Evolutionary conservation across 2,797 vertebrate species (phyloP).

Genomic region (Decapterus maruadsi): DNA sequence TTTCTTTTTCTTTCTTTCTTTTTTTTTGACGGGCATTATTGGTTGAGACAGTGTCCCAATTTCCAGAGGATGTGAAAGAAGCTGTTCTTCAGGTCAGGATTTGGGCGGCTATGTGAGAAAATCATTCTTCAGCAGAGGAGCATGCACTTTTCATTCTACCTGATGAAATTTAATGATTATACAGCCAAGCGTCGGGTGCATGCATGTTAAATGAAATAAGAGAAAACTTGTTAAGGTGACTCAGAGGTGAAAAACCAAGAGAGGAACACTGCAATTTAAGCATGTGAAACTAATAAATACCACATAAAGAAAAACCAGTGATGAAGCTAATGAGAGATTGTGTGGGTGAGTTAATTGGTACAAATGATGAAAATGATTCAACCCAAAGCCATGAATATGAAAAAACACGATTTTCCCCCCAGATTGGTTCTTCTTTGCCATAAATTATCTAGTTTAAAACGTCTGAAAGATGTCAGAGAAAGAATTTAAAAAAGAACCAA

Average conservation of each 20-base stretch:
- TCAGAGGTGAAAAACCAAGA: conserved; percentile 29
- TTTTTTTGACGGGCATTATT: conserved; percentile 22
- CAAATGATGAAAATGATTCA: conserved; percentile 70
- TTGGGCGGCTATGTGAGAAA: conserved; percentile 84
- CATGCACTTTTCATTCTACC: conserved; percentile 60
- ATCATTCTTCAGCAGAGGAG: conserved; percentile 40
- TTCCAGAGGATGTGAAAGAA: conserved; percentile 42
- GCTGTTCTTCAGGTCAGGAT: conserved; percentile 79
- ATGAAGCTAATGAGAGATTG: conserved; percentile 49
- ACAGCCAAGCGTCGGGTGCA: conserved; percentile 46
- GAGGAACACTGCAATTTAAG: conserved; percentile 26
- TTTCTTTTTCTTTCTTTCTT: conserved; percentile 24
- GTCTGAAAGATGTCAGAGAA: not conserved
- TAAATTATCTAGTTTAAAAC: not conserved
- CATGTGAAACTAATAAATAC: conserved; percentile 51
- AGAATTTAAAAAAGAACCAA: conserved; percentile 46
- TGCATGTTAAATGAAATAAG: conserved; percentile 61
- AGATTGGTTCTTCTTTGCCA: conserved; percentile 65
- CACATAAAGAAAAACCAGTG: conserved; percentile 53
- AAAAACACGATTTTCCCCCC: conserved; percentile 59
- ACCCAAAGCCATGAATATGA: conserved; percentile 56
- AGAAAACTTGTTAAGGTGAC: conserved; percentile 47
- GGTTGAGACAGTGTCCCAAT: conserved; percentile 45
- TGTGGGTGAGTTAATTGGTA: conserved; percentile 51
- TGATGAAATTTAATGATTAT: conserved; percentile 39